Conservation (phyloP, 1,140 invertebrate species). For the Colletes gigas region DNA sequence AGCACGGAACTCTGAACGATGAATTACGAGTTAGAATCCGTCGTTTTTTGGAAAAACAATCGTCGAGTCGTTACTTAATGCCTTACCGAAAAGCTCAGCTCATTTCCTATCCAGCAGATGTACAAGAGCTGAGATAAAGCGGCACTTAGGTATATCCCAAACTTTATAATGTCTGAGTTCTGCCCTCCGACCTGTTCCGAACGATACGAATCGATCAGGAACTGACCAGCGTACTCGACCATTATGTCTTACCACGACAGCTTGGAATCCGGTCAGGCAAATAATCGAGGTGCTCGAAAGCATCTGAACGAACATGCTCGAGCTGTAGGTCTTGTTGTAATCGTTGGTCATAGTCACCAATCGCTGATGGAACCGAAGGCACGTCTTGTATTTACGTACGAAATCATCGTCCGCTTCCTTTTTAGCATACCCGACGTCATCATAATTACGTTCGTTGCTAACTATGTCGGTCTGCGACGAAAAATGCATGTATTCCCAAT, state of each 20-base stretch:
- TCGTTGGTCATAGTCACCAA: slow-evolving; percentile 53
- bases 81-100: slow-evolving; percentile 50
- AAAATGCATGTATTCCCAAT: too few species aligned
- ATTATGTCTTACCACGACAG: slow-evolving; percentile 59
- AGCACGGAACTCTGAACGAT: slow-evolving; percentile 37
- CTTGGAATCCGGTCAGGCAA: slow-evolving; percentile 68
- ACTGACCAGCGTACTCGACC: slow-evolving; percentile 7
- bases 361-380: slow-evolving; percentile 62
- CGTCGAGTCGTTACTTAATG: background rate
- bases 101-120: slow-evolving; percentile 62
- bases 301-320: slow-evolving; percentile 66
- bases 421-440: too few species aligned
- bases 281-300: slow-evolving; percentile 66
- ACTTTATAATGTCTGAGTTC: slow-evolving; percentile 53
- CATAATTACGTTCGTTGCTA: background rate
- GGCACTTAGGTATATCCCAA: slow-evolving; percentile 48
- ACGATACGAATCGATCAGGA: slow-evolving; percentile 50
- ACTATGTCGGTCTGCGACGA: background rate
- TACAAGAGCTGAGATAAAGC: slow-evolving; percentile 57
- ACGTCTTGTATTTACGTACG: slow-evolving; percentile 41
- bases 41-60: background rate
- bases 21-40: background rate
- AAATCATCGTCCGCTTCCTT: slow-evolving; percentile 31
- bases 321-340: slow-evolving; percentile 62
- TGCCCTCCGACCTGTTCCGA: slow-evolving; percentile 57